A percentile compares a stretch with the other conserved stretches of the same genome.
phyloP scores from a whole-genome alignment of 2,113 vertebrate species.

The Lophotis ruficrista region DNA sequence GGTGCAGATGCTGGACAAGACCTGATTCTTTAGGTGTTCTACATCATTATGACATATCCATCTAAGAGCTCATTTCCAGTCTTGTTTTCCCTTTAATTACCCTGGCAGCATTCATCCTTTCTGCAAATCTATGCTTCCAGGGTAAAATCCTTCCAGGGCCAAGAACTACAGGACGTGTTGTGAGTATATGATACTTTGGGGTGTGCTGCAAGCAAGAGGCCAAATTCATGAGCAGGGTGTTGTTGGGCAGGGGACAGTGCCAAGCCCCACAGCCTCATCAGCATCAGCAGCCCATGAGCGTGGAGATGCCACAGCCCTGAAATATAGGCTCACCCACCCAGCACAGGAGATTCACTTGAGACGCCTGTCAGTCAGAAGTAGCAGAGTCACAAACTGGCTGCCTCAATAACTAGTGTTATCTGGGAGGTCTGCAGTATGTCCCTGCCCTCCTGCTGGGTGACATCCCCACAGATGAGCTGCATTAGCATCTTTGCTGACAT shows the following conservation, averaged over 20 bases:
- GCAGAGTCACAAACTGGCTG: fast-evolving
- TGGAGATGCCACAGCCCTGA: not conserved
- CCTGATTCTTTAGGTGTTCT: not conserved
- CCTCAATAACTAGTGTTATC: fast-evolving
- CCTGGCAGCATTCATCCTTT: not conserved
- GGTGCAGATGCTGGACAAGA: not conserved
- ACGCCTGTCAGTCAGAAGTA: not conserved
- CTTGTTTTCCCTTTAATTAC: not conserved
- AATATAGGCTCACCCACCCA: not conserved
- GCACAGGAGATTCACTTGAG: not conserved
- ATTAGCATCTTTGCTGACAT: not conserved
- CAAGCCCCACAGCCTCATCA: fast-evolving
- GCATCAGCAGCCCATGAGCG: fast-evolving
- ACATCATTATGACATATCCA: fast-evolving
- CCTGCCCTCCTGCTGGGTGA: not conserved
- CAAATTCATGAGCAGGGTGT: not conserved
- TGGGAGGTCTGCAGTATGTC: not conserved
- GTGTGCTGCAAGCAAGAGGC: not conserved
- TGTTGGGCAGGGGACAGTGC: too few relatives aligned
- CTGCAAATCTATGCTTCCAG: not conserved
- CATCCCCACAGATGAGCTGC: not conserved
- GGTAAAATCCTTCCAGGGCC: not conserved
- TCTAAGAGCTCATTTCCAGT: not conserved
- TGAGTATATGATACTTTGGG: too few relatives aligned
- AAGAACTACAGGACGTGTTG: not conserved